Percentiles rank a stretch among this genome's conserved stretches.
phyloP scores from a whole-genome alignment of 2,888 invertebrate genomes.

The Drosophila basisetae region DNA sequence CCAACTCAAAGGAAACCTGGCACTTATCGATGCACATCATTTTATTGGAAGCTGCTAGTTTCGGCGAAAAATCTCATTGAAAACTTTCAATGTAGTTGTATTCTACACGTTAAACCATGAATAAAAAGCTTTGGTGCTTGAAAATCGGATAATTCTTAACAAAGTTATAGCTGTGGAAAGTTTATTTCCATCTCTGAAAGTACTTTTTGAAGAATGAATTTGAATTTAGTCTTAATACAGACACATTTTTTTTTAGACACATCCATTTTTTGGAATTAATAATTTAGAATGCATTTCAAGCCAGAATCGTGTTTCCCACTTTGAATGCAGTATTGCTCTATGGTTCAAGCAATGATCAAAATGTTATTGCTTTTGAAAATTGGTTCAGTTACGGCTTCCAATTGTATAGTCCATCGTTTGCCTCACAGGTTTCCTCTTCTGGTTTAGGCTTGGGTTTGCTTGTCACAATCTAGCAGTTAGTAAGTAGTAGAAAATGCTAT shows the following conservation, averaged over 20 bases:
- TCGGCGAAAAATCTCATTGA: neutral
- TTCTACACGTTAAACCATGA: neutral
- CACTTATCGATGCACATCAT: neutral
- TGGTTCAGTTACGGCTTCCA: neutral
- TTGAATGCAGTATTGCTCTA: neutral
- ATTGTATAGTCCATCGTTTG: neutral
- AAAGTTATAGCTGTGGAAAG: neutral
- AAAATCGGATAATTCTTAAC: neutral
- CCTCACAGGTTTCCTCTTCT: constrained; percentile 10
- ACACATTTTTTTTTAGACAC: too few relatives aligned
- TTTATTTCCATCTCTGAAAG: neutral
- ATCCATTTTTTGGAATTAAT: too few relatives aligned
- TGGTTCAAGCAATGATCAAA: neutral
- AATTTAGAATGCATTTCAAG: neutral
- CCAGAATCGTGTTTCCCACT: accelerated
- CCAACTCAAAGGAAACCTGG: constrained; percentile 17
- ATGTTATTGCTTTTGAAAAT: neutral
- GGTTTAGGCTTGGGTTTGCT: constrained; percentile 1
- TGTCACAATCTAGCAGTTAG: constrained; percentile 24
- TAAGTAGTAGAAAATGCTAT: constrained; percentile 9
- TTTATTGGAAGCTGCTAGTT: neutral
- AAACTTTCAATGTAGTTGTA: neutral
- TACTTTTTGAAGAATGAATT: neutral
- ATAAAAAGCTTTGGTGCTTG: neutral
- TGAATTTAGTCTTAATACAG: too few relatives aligned